Evolutionary conservation across 1,140 invertebrate genomes (phyloP).

Genomic region (Alviniconcha marisindica): DNA sequence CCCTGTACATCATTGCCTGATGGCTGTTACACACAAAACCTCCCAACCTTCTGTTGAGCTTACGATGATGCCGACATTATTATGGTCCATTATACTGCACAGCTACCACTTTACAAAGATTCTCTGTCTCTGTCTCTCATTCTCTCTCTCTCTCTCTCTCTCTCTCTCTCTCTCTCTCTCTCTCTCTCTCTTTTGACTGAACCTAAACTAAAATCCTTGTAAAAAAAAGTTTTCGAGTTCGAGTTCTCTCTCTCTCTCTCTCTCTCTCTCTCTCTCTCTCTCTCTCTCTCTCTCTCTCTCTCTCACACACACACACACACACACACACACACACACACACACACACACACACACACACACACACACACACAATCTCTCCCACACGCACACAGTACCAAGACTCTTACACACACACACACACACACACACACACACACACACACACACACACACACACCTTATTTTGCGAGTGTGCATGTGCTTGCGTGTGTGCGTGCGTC

Average conservation of each 20-base stretch:
- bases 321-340: background rate
- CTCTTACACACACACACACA: background rate
- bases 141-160: background rate
- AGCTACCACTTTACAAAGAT: too few relatives aligned
- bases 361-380: too few relatives aligned
- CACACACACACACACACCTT: background rate
- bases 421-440: background rate
- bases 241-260: background rate
- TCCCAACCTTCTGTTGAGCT: background rate
- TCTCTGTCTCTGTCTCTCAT: background rate
- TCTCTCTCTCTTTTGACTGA: background rate
- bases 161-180: constrained; percentile 19
- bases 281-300: constrained; percentile 21
- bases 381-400: background rate
- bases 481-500: background rate
- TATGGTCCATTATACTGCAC: background rate
- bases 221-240: too few relatives aligned
- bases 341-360: too few relatives aligned
- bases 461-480: background rate
- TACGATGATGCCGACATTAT: background rate
- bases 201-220: background rate
- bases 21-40: too few relatives aligned
- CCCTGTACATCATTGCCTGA: too few relatives aligned
- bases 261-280: constrained; percentile 18
- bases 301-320: background rate